A percentile compares a stretch with the other conserved stretches of the same genome.
phyloP scores from a whole-genome alignment of 2,888 invertebrate species.

The Adela reaumurella region DNA sequence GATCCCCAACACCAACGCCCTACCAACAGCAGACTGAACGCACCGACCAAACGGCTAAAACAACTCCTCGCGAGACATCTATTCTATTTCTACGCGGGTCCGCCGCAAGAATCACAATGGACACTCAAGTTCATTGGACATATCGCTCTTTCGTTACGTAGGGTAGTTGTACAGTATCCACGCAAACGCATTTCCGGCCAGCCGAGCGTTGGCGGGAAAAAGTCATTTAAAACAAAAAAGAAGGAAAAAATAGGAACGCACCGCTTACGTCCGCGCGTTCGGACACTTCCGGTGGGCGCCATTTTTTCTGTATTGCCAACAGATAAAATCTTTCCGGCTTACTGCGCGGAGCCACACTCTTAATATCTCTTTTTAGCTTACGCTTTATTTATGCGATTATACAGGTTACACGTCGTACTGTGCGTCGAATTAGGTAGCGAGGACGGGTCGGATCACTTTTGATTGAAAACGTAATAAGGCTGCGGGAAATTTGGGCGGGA shows the following conservation, averaged over 20 bases:
- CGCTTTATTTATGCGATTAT: constrained; percentile 27
- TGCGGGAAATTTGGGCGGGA: too few species aligned
- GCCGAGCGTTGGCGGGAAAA: constrained; percentile 53
- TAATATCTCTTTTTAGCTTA: constrained; percentile 29
- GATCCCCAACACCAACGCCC: constrained; percentile 29
- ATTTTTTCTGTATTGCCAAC: constrained; percentile 58
- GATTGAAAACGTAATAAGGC: not conserved
- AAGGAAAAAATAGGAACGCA: constrained; percentile 47
- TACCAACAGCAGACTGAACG: constrained; percentile 7
- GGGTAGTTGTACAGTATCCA: constrained; percentile 38
- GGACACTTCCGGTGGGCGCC: constrained; percentile 58
- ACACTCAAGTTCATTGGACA: constrained; percentile 27
- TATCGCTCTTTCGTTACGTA: constrained; percentile 35
- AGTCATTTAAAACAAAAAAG: constrained; percentile 56
- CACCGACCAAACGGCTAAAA: not conserved
- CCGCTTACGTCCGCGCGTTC: constrained; percentile 39
- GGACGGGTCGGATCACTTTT: not conserved
- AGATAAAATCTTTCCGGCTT: constrained; percentile 58
- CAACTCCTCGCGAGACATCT: constrained; percentile 15
- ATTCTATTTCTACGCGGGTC: constrained; percentile 24
- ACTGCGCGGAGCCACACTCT: constrained; percentile 47
- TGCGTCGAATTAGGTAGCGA: not conserved
- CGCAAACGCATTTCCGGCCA: constrained; percentile 57
- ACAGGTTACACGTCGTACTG: not conserved
- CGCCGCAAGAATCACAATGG: constrained; percentile 30